These are phyloP conservation scores for Rhinichthys osculus DNA, from an alignment of 2,797 vertebrate genomes.

Conservation along the genomic window DNA sequence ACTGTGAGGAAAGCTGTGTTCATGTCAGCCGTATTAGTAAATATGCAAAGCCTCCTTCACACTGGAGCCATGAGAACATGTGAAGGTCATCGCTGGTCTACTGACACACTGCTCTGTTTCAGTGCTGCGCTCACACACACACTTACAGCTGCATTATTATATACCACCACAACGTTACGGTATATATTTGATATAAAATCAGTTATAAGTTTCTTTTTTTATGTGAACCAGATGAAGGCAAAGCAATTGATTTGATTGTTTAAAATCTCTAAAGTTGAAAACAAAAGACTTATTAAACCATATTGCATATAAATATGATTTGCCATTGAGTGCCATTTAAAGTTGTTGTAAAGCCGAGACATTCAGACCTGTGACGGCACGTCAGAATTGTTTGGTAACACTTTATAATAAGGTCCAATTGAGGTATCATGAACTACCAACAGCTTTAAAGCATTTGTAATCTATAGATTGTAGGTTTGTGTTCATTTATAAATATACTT, in stretches of 20 bases:
- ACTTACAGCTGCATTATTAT: neutral
- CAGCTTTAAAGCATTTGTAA: neutral
- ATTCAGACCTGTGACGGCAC: neutral
- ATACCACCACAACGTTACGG: neutral
- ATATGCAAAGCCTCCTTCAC: conserved; percentile 60
- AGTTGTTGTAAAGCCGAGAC: neutral
- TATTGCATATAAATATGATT: neutral
- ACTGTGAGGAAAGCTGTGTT: neutral
- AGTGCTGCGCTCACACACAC: conserved; percentile 21
- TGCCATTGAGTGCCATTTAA: neutral
- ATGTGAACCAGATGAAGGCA: neutral
- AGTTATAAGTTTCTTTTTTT: neutral
- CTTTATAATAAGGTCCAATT: neutral
- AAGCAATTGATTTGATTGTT: neutral
- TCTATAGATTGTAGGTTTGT: neutral
- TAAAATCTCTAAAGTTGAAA: neutral
- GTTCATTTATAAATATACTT: too few species aligned
- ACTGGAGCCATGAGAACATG: conserved; percentile 37
- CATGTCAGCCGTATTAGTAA: conserved; percentile 57
- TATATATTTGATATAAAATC: neutral
- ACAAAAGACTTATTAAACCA: neutral
- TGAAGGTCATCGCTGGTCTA: conserved; percentile 59
- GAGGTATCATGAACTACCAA: neutral
- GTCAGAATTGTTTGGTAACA: neutral
- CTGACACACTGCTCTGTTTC: conserved; percentile 35